Evolutionary conservation across 2,888 invertebrate species (phyloP), one percentile per base, ranked within the genome.

Genomic region (Gastracanthus pulcherrimus): DNA sequence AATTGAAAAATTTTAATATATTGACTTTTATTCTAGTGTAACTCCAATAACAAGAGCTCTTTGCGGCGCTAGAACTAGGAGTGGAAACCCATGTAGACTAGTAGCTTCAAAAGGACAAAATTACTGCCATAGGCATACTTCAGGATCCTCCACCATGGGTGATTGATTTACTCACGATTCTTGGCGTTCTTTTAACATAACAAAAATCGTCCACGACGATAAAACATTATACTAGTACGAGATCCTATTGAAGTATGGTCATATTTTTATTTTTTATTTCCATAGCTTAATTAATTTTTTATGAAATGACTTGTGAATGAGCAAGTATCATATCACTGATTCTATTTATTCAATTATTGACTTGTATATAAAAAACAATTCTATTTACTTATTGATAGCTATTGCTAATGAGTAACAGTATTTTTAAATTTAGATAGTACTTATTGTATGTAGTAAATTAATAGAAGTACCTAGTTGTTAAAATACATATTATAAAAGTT

Each of bases 41-140:
- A 87, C 87, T 4, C 87, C 89, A 3, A 48, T 74, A 5, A 16
- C 48, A 13, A 86, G 81, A 80, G 3, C n/a, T 16, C 34, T 83
- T n/a, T 90, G 90, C 77, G 82, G 66, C 4, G 90, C 86, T 41
- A 48, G 83, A 48, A 90, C 90, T 16, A 87, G 86, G 83, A 87
- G 78, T 26, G 90, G 89, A 29, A 86, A 83, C 31, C 85, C 83
- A 60, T 90, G 90, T 82, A 86, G 89, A 23, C 41, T 84, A 2
- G 45, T 78, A 4, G 83, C 87, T 6, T 79, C 58, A 7, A 70
- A 16, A 9, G 89, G 88, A 0, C 82, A 81, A 64, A 60, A 74
- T 41, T 87, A 82, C 69, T 90, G 90, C 45, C 66, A 72, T 0
- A 87, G 84, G 41, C 90, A 90, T 70, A 31, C 34, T 48, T 76